Conservation (phyloP, 2,113 vertebrate genomes). For the Mobula birostris region DNA sequence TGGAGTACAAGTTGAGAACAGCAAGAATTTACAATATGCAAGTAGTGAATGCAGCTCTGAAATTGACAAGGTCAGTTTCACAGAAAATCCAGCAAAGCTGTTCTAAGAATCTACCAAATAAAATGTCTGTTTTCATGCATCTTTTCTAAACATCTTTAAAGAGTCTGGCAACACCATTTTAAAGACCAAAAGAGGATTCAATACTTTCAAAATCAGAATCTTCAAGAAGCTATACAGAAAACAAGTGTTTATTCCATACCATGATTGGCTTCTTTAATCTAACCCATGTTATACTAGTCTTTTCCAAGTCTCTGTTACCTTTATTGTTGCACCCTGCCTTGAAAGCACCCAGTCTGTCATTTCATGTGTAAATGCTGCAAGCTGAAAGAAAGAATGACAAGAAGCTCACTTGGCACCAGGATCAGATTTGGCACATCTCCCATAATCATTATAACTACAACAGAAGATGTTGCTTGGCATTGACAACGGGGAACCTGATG, state of each 20-base stretch:
- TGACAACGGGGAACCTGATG: not conserved
- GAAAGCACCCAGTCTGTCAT: not conserved
- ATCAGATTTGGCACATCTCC: not conserved
- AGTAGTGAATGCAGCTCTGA: no score
- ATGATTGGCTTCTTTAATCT: not conserved
- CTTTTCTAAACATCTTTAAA: no score
- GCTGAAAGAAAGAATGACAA: not conserved
- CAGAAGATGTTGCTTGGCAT: not conserved
- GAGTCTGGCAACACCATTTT: no score
- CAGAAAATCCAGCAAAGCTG: no score
- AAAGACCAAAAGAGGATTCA: no score
- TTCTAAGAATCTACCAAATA: no score
- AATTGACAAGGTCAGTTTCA: no score
- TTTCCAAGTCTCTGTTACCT: not conserved
- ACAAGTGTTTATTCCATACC: not conserved
- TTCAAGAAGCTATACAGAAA: not conserved
- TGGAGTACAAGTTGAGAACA: no score
- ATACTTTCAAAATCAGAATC: not conserved
- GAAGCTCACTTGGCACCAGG: not conserved
- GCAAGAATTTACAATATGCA: no score
- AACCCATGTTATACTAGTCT: not conserved
- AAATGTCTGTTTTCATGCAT: no score
- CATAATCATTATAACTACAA: not conserved
- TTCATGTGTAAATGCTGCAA: not conserved
- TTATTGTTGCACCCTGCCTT: not conserved